Conservation (phyloP, 2,888 invertebrate species). For the Trachelus iudaicus region DNA sequence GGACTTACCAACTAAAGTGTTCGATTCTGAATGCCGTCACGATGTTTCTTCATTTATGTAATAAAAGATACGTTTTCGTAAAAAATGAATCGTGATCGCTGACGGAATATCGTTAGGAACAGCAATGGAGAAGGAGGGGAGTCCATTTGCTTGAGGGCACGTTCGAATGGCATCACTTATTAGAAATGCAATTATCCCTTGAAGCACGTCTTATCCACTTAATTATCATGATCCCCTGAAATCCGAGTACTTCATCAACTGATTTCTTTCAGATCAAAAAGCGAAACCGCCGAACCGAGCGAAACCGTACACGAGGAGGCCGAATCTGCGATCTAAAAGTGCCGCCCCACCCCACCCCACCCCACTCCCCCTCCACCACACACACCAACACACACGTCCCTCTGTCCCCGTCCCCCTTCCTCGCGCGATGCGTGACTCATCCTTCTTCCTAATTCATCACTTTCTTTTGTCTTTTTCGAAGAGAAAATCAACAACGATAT, state of each 20-base stretch:
- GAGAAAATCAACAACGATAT: constrained; percentile 12
- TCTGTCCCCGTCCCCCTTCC: background rate
- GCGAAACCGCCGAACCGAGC: constrained; percentile 58
- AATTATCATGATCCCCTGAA: no score
- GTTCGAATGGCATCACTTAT: no score
- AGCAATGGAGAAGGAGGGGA: no score
- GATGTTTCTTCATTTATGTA: no score
- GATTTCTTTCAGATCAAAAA: constrained; percentile 66
- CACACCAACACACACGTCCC: no score
- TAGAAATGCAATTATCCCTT: no score
- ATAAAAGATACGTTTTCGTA: no score
- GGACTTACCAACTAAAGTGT: no score
- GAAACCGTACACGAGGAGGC: constrained; percentile 56
- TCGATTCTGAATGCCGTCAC: no score
- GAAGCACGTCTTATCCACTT: no score
- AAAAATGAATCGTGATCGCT: background rate
- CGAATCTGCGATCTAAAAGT: constrained; percentile 51
- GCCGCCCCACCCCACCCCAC: background rate
- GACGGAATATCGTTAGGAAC: background rate
- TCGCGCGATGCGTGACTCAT: background rate
- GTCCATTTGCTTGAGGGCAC: no score
- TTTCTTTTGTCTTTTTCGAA: background rate
- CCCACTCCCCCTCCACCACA: no score
- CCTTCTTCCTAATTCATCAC: background rate
- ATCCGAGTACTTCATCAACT: constrained; percentile 33